Percentiles rank a stretch among this genome's conserved stretches.
phyloP scores from a whole-genome alignment of 2,113 vertebrate genomes.

The Salminus brasiliensis region DNA sequence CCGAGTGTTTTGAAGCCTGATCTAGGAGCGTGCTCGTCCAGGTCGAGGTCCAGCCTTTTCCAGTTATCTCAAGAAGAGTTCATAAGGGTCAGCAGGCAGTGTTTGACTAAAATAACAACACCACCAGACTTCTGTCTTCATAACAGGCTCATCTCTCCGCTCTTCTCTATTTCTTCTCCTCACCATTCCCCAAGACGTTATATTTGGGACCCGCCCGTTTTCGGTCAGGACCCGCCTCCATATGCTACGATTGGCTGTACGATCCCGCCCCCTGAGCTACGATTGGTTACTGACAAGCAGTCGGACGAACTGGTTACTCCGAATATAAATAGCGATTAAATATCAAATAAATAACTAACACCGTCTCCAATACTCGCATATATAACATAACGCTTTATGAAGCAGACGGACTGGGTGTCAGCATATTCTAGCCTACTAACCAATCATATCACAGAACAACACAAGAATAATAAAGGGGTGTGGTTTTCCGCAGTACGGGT shows the following conservation, averaged over 20 bases:
- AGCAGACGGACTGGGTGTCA: neutral
- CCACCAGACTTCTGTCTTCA: conserved; percentile 55
- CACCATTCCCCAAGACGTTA: conserved; percentile 16
- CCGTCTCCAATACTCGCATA: no score
- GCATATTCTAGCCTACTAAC: neutral
- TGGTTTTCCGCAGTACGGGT: neutral
- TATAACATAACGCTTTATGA: no score
- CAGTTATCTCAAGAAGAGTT: neutral
- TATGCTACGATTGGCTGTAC: neutral
- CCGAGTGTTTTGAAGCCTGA: no score
- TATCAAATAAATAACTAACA: neutral
- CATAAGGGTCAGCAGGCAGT: neutral
- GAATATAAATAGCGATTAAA: neutral
- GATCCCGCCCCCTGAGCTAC: no score
- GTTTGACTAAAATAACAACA: conserved; percentile 21
- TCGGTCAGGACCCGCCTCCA: neutral
- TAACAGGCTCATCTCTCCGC: conserved; percentile 24
- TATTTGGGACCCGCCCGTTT: neutral
- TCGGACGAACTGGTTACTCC: no score
- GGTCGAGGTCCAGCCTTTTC: no score
- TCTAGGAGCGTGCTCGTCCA: no score
- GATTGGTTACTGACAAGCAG: no score
- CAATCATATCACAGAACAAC: neutral
- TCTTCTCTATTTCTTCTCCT: conserved; percentile 53
- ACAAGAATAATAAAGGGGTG: neutral